These are phyloP conservation scores for Ceratosolen solmsi DNA, from an alignment of 1,140 invertebrate species.

Conservation along the genomic window DNA sequence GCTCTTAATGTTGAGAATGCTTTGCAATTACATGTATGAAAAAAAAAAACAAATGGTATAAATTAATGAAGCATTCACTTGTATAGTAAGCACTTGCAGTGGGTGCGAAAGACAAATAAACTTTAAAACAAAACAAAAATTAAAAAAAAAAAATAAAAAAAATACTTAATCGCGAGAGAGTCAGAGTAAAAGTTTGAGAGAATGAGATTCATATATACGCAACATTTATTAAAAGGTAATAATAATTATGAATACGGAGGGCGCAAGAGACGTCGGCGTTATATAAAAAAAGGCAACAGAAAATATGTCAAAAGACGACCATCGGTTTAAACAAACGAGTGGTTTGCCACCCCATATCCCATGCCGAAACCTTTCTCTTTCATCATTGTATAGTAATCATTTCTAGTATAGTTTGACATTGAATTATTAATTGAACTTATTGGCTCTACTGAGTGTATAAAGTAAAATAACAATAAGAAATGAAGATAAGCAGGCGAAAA, in stretches of 20 bases:
- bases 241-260: constrained; percentile 22
- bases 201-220: not conserved
- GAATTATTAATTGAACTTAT: constrained; percentile 66
- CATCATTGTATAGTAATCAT: constrained; percentile 69
- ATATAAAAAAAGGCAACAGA: constrained; percentile 55
- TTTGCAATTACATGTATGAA: constrained; percentile 14
- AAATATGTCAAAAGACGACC: constrained; percentile 38
- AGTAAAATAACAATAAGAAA: constrained; percentile 40
- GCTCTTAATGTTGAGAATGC: constrained; percentile 54
- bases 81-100: not conserved
- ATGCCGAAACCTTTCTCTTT: constrained; percentile 64
- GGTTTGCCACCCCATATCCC: constrained; percentile 52
- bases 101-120: constrained; percentile 35
- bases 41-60: constrained; percentile 7
- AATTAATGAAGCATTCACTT: not conserved
- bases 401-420: constrained; percentile 67
- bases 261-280: constrained; percentile 31
- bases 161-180: not conserved
- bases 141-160: too few relatives aligned
- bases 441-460: constrained; percentile 67
- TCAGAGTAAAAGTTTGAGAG: not conserved
- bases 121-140: too few relatives aligned
- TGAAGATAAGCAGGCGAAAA: constrained; percentile 40
- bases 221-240: constrained; percentile 20
- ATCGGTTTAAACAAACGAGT: constrained; percentile 54